phyloP scores from a whole-genome alignment of 2,888 invertebrate species.

The Chrysina gloriosa region DNA sequence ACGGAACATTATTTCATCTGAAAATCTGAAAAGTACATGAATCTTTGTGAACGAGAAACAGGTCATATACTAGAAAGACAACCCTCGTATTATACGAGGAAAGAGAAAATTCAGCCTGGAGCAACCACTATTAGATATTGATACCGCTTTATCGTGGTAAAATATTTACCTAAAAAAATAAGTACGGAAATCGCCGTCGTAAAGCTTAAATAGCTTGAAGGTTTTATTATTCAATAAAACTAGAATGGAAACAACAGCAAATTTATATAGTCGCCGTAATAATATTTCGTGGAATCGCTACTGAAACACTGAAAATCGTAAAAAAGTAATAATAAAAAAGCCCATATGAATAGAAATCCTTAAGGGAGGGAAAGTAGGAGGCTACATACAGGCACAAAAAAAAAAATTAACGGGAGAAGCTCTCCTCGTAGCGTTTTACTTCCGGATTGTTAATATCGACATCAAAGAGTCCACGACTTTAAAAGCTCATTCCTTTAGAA shows the following conservation, averaged over 20 bases:
- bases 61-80: too few relatives aligned
- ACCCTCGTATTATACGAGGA: too few relatives aligned
- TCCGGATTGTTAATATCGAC: constrained; percentile 64
- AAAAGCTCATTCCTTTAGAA: constrained; percentile 62
- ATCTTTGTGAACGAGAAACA: too few relatives aligned
- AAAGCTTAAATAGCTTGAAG: not conserved
- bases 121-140: too few relatives aligned
- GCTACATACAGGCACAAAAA: constrained; percentile 29
- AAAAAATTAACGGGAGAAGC: constrained; percentile 39
- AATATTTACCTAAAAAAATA: not conserved
- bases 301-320: constrained; percentile 6
- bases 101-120: too few relatives aligned
- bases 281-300: not conserved
- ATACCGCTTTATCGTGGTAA: too few relatives aligned
- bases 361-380: constrained; percentile 23
- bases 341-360: constrained; percentile 36
- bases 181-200: not conserved
- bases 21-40: too few relatives aligned
- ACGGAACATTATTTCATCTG: too few relatives aligned
- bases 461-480: constrained; percentile 60
- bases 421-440: constrained; percentile 54
- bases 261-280: not conserved
- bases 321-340: constrained; percentile 37
- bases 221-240: constrained; percentile 38
- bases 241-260: not conserved